Evolutionary conservation across 2,797 vertebrate genomes (phyloP).

Genomic region (Sphenopsis melanotis): DNA sequence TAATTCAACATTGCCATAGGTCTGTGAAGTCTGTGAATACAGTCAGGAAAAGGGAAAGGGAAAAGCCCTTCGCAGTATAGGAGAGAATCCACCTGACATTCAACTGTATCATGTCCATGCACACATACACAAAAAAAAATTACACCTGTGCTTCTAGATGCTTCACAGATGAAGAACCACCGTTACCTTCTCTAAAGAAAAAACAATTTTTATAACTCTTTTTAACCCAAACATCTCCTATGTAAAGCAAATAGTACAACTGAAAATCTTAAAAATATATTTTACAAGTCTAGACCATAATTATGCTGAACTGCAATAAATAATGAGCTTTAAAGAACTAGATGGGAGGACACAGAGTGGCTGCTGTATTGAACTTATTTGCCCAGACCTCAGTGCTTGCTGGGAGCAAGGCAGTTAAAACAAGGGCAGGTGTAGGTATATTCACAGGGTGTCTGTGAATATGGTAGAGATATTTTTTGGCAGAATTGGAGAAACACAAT

Average conservation of each 20-base stretch:
- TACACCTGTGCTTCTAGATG: not conserved
- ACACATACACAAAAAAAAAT: not conserved
- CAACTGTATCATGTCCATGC: not conserved
- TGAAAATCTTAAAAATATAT: not conserved
- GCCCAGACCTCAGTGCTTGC: not conserved
- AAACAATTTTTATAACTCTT: not conserved
- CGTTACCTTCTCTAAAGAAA: not conserved
- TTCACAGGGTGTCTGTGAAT: not conserved
- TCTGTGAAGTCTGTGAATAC: not conserved
- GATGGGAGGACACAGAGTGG: not conserved
- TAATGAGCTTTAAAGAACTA: not conserved
- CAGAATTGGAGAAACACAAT: not conserved
- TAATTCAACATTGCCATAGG: not conserved
- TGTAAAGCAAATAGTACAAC: not conserved
- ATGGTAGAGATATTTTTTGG: not conserved
- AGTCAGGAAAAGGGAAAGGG: not conserved
- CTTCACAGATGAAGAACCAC: not conserved
- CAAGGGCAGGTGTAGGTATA: not conserved
- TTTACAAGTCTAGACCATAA: not conserved
- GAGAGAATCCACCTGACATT: not conserved
- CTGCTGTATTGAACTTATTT: not conserved
- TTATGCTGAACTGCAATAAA: not conserved
- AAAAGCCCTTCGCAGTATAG: not conserved
- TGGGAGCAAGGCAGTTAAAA: not conserved
- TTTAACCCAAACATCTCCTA: not conserved